phyloP scores from a whole-genome alignment of 2,797 vertebrate species.

The Naso thynnoides region DNA sequence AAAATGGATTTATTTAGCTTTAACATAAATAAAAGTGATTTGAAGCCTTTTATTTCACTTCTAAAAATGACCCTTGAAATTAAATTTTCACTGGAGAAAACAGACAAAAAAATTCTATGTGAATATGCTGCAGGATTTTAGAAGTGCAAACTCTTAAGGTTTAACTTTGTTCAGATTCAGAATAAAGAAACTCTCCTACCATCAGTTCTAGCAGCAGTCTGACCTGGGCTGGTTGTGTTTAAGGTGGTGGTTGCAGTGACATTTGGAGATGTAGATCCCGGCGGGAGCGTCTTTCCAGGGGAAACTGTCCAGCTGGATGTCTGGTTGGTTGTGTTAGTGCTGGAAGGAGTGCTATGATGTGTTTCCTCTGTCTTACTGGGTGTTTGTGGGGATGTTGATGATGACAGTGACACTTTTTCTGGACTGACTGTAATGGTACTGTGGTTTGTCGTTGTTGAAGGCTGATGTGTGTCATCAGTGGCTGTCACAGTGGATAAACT shows the following conservation, averaged over 20 bases:
- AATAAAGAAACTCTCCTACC: background rate
- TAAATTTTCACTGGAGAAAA: background rate
- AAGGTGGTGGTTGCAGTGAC: background rate
- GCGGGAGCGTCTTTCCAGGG: background rate
- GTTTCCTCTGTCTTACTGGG: slow-evolving; percentile 9
- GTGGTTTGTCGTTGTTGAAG: background rate
- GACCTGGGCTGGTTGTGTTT: slow-evolving; percentile 60
- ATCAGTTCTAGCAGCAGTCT: background rate
- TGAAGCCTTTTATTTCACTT: background rate
- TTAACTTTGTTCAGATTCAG: background rate
- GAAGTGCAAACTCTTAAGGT: background rate
- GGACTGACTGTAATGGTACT: background rate
- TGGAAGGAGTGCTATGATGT: background rate
- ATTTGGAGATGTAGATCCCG: slow-evolving; percentile 12
- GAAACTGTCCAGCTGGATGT: slow-evolving; percentile 18
- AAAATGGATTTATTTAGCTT: background rate
- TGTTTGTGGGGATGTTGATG: slow-evolving; percentile 17
- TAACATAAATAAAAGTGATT: background rate
- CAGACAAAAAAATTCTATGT: background rate
- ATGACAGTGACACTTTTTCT: background rate
- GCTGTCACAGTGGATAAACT: background rate
- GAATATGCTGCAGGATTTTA: background rate
- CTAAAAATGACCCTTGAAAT: background rate
- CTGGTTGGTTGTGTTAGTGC: background rate
- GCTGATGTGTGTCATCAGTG: background rate